phyloP scores from a whole-genome alignment of 2,888 invertebrate species.

The Microplitis deprimator region DNA sequence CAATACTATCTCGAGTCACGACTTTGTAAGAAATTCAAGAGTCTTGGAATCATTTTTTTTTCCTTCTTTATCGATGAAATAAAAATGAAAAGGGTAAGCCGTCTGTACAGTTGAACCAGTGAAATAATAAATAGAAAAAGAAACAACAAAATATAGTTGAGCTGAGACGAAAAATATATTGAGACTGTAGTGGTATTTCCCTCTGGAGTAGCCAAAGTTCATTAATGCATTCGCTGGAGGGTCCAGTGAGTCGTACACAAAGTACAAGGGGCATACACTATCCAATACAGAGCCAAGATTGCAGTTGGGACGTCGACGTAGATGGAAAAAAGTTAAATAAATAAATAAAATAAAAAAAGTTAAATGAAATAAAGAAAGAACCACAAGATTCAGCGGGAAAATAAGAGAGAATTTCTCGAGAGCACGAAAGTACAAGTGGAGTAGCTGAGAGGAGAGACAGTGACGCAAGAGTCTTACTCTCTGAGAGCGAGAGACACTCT shows the following conservation, averaged over 20 bases:
- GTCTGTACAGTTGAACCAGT: constrained; percentile 4
- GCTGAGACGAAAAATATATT: constrained; percentile 31
- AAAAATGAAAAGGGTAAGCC: constrained; percentile 22
- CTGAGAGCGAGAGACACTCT: constrained; percentile 65
- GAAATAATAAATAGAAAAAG: constrained; percentile 3
- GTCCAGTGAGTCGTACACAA: constrained; percentile 7
- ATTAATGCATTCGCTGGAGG: constrained; percentile 7
- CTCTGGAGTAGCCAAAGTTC: constrained; percentile 8
- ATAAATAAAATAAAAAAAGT: constrained; percentile 26
- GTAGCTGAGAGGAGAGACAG: constrained; percentile 12
- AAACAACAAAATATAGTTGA: constrained; percentile 23
- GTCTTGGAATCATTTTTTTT: constrained; percentile 20
- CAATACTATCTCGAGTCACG: constrained; percentile 11
- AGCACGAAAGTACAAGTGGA: constrained; percentile 26
- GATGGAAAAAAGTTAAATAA: constrained; percentile 21
- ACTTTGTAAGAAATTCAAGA: constrained; percentile 44
- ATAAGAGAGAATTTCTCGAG: constrained; percentile 40
- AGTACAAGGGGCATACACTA: constrained; percentile 8
- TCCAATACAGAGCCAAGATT: constrained; percentile 18
- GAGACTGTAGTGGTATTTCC: constrained; percentile 4
- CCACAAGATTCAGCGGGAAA: constrained; percentile 37
- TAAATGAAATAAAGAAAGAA: constrained; percentile 39
- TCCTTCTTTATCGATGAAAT: constrained; percentile 5
- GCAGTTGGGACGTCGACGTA: not conserved
- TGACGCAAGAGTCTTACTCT: constrained; percentile 39